Conservation (phyloP, 2,797 vertebrate genomes). For the Sarcophilus harrisii region DNA sequence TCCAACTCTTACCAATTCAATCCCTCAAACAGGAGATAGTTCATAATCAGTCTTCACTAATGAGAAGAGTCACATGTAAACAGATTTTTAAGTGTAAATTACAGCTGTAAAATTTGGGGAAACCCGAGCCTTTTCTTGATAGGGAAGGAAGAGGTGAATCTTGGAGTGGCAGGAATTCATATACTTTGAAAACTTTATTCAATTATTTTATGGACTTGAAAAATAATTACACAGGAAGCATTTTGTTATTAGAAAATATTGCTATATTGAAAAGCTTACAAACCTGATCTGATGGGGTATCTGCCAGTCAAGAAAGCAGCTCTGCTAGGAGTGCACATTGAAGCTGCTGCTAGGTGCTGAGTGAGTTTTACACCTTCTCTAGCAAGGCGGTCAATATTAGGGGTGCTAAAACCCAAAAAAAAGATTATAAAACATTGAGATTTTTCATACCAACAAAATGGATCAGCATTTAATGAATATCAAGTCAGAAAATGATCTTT, state of each 20-base stretch:
- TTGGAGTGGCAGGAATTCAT: background rate
- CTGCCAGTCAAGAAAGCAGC: conserved; percentile 93
- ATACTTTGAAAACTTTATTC: background rate
- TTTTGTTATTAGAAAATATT: background rate
- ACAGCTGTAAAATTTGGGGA: background rate
- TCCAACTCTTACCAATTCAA: background rate
- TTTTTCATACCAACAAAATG: background rate
- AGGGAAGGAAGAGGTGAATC: background rate
- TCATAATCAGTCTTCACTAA: background rate
- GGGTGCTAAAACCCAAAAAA: conserved; percentile 86
- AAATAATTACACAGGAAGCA: background rate
- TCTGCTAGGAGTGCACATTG: conserved; percentile 92
- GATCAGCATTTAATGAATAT: background rate
- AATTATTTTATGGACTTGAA: background rate
- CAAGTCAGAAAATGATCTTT: background rate
- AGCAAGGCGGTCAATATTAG: conserved; percentile 91
- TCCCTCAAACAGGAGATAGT: background rate
- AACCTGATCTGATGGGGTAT: conserved; percentile 91
- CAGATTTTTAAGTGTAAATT: background rate
- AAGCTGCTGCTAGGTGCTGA: conserved; percentile 92
- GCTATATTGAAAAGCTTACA: background rate
- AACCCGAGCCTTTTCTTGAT: background rate
- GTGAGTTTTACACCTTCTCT: conserved; percentile 91
- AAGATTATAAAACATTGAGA: background rate
- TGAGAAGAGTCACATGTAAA: background rate